Base-by-base conservation (phyloP, 2,113 vertebrate genomes). In the Leucosticte australis region DNA sequence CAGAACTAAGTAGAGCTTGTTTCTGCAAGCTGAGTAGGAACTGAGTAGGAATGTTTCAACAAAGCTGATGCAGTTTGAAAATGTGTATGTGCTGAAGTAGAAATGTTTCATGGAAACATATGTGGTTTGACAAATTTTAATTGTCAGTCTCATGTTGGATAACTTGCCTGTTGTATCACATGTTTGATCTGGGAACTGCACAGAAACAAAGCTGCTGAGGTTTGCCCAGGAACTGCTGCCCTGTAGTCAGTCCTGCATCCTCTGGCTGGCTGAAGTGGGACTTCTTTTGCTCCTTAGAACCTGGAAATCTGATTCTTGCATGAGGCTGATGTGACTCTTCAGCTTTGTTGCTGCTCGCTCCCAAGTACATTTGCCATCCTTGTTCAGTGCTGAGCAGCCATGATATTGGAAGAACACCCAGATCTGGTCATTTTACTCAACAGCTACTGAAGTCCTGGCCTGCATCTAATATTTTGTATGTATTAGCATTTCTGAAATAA, bases 111-210 rank as follows among this genome's bases (percentile, higher is more conserved):
- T 39, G 41, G 67, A 82, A 79, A 62, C 30, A 10, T 33, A 37
- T 4, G 30, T 46, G 42, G 28, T 33, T 67, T 85, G 62, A 64
- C 35, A 55, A 42, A 55, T 52, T 82, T 57, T 11, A 19, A 18
- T 50, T 50, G 27, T 33, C 63, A 53, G 24, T 47, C 17, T 68
- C 14, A 10, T 57, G 37, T 26, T 44, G 63, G 41, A 12, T 50
- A 80, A 37, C 41, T 69, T 3, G 4, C 4, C 57, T 63, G 37
- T 37, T 78, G 23, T 42, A 35, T 47, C 18, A 7, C 23, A 8
- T 5, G 5, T 56, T 87, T 7, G 2, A 6, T n/a, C 30, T 55
- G 3, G 1, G 60, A 1, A 2, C 52, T 35, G 75, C 30, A 18
- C 16, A 76, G 63, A 41, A 83, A 42, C n/a, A 67, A 31, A 59